A percentile compares a stretch with the other conserved stretches of the same genome.
phyloP scores from a whole-genome alignment of 2,797 vertebrate species.

The Schizothorax lantsangensis region DNA sequence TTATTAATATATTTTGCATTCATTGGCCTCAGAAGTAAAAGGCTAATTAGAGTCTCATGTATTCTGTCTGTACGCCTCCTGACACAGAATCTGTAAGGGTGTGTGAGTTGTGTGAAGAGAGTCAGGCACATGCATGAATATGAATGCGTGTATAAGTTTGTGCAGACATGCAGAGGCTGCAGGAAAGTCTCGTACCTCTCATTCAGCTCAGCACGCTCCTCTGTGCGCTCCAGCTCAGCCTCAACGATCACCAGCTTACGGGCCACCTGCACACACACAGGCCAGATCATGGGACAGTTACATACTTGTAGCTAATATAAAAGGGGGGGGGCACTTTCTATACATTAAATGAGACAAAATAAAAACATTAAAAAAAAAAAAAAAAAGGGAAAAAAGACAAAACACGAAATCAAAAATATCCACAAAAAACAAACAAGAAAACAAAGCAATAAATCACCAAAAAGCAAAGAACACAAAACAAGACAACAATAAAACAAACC shows the following conservation, averaged over 20 bases:
- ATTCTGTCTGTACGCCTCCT: background rate
- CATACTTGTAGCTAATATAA: background rate
- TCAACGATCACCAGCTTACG: slow-evolving; percentile 99
- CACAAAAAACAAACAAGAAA: background rate
- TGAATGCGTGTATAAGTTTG: background rate
- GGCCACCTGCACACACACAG: slow-evolving; percentile 85
- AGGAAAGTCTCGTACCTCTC: slow-evolving; percentile 77
- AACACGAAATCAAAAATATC: background rate
- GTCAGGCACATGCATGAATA: background rate
- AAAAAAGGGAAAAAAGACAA: background rate
- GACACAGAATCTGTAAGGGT: background rate
- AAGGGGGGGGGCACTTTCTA: background rate
- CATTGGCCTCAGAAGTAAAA: background rate
- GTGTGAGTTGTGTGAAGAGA: background rate
- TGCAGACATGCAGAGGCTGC: slow-evolving; percentile 9
- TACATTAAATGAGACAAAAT: background rate
- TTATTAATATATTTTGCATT: background rate
- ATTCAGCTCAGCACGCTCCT: slow-evolving; percentile 95
- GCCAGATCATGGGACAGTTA: background rate
- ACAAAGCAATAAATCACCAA: background rate
- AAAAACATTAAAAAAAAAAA: background rate
- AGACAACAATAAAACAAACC: background rate
- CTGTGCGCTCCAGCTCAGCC: slow-evolving; percentile 95
- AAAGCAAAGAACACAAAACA: background rate
- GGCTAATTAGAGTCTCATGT: background rate